Percentiles rank a stretch among this genome's conserved stretches.
Conservation (phyloP, 2,113 vertebrate species). For the Mustela nigripes region DNA sequence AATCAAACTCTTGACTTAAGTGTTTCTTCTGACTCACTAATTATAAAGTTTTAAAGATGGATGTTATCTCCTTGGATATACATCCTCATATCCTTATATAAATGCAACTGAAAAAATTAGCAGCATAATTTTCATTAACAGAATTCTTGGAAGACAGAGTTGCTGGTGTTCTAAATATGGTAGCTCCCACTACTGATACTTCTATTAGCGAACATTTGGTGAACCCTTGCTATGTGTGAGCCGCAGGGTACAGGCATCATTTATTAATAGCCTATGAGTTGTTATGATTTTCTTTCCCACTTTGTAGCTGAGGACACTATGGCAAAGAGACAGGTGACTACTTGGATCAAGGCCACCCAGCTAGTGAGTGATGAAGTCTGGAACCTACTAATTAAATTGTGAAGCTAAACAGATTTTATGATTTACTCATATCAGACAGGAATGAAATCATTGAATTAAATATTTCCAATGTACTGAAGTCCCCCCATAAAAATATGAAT, state of each 20-base stretch:
- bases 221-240: neutral
- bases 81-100: neutral
- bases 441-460: neutral
- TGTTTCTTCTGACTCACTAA: neutral
- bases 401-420: neutral
- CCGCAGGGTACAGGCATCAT: neutral
- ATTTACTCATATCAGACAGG: neutral
- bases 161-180: neutral
- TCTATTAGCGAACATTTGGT: conserved; percentile 9
- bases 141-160: neutral
- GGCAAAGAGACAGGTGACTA: neutral
- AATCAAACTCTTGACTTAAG: neutral
- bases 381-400: neutral
- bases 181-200: neutral
- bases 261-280: neutral
- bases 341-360: neutral
- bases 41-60: neutral
- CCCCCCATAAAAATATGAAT: neutral
- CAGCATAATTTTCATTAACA: neutral
- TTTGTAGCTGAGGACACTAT: neutral
- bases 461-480: neutral
- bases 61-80: neutral
- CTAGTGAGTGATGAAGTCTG: neutral
- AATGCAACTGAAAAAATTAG: neutral
- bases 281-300: neutral